Evolutionary conservation across 2,797 vertebrate species (phyloP).

Genomic region (Parauchenoglanis punctatus): DNA sequence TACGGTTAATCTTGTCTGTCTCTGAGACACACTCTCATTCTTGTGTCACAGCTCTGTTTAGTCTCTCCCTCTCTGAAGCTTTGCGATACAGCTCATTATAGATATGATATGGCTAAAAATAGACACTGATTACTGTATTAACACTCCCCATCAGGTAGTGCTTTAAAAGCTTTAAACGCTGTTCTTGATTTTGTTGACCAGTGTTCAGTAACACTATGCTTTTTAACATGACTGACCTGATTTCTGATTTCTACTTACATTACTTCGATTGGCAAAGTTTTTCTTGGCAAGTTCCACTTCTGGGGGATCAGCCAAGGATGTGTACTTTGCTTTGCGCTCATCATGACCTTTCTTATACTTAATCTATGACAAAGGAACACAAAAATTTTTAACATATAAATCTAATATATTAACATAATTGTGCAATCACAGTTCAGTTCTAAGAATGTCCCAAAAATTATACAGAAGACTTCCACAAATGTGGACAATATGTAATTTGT

Average conservation of each 20-base stretch:
- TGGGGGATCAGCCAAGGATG: conserved; percentile 85
- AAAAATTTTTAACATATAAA: not conserved
- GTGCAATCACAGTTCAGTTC: not conserved
- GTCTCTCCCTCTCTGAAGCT: conserved; percentile 23
- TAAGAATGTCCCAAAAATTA: not conserved
- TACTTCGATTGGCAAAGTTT: conserved; percentile 86
- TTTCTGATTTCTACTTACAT: conserved; percentile 78
- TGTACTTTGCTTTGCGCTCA: conserved; percentile 86
- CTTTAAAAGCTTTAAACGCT: not conserved
- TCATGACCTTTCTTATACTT: conserved; percentile 92
- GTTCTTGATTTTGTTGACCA: not conserved
- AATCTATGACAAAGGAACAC: conserved; percentile 73
- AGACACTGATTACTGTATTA: not conserved
- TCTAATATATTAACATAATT: too few relatives aligned
- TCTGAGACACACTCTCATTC: conserved; percentile 25
- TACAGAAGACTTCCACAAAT: not conserved
- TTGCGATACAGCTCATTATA: not conserved
- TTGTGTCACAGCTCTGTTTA: conserved; percentile 31
- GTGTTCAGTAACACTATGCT: not conserved
- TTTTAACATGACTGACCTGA: not conserved
- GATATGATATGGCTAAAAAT: conserved; percentile 27
- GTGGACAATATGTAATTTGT: not conserved
- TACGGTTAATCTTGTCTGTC: conserved; percentile 53
- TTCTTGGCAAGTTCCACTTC: conserved; percentile 89
- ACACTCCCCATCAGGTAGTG: not conserved